A percentile compares a stretch with the other conserved stretches of the same genome.
Evolutionary conservation across 2,113 vertebrate species (phyloP).

Genomic region (Xenus cinereus): DNA sequence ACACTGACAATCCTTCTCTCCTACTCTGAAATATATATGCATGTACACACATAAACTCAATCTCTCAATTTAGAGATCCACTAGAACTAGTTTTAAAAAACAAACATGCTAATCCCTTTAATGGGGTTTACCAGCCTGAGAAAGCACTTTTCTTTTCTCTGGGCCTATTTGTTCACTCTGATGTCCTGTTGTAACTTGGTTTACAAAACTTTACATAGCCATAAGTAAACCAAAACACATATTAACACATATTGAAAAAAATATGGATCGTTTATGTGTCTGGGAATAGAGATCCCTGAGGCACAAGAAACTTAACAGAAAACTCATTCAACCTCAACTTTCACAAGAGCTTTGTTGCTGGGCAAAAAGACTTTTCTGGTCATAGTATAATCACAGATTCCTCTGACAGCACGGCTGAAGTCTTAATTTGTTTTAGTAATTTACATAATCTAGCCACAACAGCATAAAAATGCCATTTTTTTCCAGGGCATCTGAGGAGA

Average conservation of each 20-base stretch:
- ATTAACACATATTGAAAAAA: neutral
- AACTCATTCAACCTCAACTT: neutral
- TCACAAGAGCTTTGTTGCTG: accelerated
- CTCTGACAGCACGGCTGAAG: neutral
- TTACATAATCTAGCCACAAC: neutral
- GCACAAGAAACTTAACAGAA: neutral
- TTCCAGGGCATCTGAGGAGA: neutral
- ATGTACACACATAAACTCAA: no score
- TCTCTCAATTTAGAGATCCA: neutral
- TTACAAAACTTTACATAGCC: neutral
- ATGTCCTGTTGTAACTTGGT: neutral
- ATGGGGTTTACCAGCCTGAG: neutral
- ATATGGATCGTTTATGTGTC: neutral
- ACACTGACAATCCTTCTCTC: neutral
- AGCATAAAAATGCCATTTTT: neutral
- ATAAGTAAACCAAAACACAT: neutral
- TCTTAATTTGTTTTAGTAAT: neutral
- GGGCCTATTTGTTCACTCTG: neutral
- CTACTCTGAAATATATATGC: neutral
- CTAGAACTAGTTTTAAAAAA: neutral
- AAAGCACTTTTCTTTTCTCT: neutral
- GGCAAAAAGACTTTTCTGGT: neutral
- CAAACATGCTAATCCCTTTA: neutral
- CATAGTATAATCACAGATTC: neutral
- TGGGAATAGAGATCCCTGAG: neutral